A percentile compares a stretch with the other conserved stretches of the same genome.
phyloP scores from a whole-genome alignment of 2,113 vertebrate species.

The Hypocryptadius cinnamomeus region DNA sequence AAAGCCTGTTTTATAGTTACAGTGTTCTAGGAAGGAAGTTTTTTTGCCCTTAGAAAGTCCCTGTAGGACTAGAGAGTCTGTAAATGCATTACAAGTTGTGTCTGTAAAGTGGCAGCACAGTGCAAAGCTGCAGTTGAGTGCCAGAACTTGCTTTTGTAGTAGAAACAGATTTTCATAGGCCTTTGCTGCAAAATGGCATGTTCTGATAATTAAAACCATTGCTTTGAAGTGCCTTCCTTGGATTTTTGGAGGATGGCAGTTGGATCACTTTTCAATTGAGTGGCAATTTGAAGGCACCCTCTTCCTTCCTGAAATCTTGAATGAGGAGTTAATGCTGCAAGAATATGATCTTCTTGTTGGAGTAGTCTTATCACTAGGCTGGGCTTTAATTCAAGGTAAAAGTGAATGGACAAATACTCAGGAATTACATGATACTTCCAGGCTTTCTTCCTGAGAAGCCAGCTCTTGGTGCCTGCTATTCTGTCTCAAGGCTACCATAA shows the following conservation, averaged over 20 bases:
- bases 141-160: neutral
- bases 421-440: neutral
- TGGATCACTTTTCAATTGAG: neutral
- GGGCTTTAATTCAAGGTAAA: neutral
- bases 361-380: neutral
- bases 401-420: neutral
- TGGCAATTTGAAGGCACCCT: neutral
- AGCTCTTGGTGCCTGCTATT: neutral
- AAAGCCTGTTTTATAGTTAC: conserved; percentile 8
- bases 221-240: neutral
- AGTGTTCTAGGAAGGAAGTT: neutral
- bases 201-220: neutral
- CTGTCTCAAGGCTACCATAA: neutral
- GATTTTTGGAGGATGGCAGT: neutral
- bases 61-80: neutral
- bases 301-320: neutral
- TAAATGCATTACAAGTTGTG: neutral
- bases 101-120: neutral
- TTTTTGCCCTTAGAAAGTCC: neutral
- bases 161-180: neutral
- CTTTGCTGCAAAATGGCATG: neutral
- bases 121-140: neutral
- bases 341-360: neutral
- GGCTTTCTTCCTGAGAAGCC: neutral
- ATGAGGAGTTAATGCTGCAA: neutral